Evolutionary conservation across 2,888 invertebrate species (phyloP).

Genomic region (Papilio gigon): DNA sequence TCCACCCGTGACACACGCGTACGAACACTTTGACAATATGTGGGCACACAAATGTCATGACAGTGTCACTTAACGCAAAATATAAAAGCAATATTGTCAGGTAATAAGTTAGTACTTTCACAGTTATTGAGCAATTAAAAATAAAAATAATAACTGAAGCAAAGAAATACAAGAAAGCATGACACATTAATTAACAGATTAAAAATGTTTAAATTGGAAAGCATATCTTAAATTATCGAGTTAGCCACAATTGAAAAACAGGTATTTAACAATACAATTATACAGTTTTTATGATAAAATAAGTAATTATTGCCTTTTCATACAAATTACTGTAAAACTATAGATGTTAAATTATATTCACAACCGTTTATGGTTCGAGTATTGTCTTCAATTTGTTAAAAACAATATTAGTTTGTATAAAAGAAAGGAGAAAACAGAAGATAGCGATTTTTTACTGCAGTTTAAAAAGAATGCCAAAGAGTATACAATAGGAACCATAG

Average conservation of each 20-base stretch:
- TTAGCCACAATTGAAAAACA: not conserved
- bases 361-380: conserved; percentile 22
- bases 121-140: conserved; percentile 7
- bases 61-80: too few relatives aligned
- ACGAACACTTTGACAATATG: too few relatives aligned
- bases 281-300: not conserved
- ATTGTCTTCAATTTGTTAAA: not conserved
- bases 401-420: not conserved
- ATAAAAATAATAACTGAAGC: not conserved
- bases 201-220: not conserved
- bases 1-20: too few relatives aligned
- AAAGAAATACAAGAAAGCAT: not conserved
- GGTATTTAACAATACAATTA: not conserved
- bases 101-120: not conserved
- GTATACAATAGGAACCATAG: not conserved
- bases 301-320: conserved; percentile 40
- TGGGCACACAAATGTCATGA: too few relatives aligned
- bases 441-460: too few relatives aligned
- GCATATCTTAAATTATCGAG: not conserved
- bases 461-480: too few relatives aligned
- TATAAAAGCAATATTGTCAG: not conserved
- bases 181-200: not conserved
- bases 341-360: conserved; percentile 17
- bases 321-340: conserved; percentile 20
- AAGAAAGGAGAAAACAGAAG: not conserved